These are phyloP conservation scores for Cryptophagus acutangulus DNA, from an alignment of 2,888 invertebrate species.

Conservation along the genomic window DNA sequence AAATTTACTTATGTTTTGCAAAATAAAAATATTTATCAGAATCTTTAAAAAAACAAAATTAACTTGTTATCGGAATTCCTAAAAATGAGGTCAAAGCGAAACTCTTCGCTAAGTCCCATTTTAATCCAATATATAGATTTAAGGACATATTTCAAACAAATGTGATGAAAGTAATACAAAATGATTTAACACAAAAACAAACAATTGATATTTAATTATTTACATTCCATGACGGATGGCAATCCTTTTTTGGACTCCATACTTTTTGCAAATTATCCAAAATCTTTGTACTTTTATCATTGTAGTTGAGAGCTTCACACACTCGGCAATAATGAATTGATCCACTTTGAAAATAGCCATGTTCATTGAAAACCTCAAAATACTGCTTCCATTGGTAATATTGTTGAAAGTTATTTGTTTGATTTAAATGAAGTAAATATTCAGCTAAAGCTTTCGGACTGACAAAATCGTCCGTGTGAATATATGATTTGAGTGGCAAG, in stretches of 20 bases:
- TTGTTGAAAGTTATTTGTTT: conserved; percentile 35
- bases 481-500: conserved; percentile 59
- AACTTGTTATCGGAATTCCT: too few relatives aligned
- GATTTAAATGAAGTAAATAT: conserved; percentile 51
- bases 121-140: too few relatives aligned
- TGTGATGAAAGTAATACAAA: too few relatives aligned
- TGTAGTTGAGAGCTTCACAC: conserved; percentile 65
- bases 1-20: too few relatives aligned
- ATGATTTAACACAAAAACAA: too few relatives aligned
- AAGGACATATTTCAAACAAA: too few relatives aligned
- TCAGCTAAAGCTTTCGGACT: conserved; percentile 51
- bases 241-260: conserved; percentile 41
- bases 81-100: too few relatives aligned
- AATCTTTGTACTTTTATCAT: conserved; percentile 45
- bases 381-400: conserved; percentile 52
- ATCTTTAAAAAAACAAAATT: too few relatives aligned
- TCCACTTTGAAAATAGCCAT: conserved; percentile 60
- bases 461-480: conserved; percentile 56
- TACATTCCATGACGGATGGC: conserved; percentile 39
- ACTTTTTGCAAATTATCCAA: conserved; percentile 45
- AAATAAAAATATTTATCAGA: too few relatives aligned
- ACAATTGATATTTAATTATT: too few relatives aligned
- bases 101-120: too few relatives aligned
- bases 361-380: conserved; percentile 58
- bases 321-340: conserved; percentile 60